Evolutionary conservation across 2,888 invertebrate genomes (phyloP).

Genomic region (Capitulum mitella): DNA sequence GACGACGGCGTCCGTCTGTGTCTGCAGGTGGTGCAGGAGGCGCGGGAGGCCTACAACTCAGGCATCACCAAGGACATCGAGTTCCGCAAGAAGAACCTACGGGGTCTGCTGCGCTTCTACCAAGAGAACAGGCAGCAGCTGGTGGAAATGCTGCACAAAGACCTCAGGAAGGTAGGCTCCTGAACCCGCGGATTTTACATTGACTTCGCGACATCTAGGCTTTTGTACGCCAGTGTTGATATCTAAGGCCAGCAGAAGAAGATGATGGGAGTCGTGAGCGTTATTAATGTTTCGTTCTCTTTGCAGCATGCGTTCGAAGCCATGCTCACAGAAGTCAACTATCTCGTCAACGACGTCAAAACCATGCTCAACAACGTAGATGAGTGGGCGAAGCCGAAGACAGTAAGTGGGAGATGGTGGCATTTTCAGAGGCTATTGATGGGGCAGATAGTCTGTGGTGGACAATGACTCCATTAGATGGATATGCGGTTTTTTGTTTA

Average conservation of each 20-base stretch:
- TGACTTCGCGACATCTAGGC: background rate
- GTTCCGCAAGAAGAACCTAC: constrained; percentile 73
- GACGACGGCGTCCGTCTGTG: background rate
- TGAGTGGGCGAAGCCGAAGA: constrained; percentile 34
- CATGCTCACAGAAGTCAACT: constrained; percentile 33
- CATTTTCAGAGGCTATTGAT: no score
- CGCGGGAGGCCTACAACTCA: constrained; percentile 63
- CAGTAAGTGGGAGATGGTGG: constrained; percentile 27
- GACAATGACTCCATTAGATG: no score
- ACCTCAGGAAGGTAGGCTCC: constrained; percentile 56
- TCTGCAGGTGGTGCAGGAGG: constrained; percentile 53
- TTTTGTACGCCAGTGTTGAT: no score
- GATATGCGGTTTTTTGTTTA: no score
- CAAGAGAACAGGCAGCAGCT: constrained; percentile 69
- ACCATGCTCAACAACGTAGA: constrained; percentile 32
- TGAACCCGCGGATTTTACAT: background rate
- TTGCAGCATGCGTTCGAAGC: constrained; percentile 34
- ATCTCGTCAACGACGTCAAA: constrained; percentile 32
- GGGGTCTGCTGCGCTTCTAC: constrained; percentile 63
- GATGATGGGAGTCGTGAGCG: background rate
- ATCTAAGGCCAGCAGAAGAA: no score
- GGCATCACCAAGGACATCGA: constrained; percentile 72
- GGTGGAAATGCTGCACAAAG: constrained; percentile 64
- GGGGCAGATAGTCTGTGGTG: no score
- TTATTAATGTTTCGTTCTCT: background rate